Conservation (phyloP, 1,140 invertebrate species). For the Lutraria rhynchaena region DNA sequence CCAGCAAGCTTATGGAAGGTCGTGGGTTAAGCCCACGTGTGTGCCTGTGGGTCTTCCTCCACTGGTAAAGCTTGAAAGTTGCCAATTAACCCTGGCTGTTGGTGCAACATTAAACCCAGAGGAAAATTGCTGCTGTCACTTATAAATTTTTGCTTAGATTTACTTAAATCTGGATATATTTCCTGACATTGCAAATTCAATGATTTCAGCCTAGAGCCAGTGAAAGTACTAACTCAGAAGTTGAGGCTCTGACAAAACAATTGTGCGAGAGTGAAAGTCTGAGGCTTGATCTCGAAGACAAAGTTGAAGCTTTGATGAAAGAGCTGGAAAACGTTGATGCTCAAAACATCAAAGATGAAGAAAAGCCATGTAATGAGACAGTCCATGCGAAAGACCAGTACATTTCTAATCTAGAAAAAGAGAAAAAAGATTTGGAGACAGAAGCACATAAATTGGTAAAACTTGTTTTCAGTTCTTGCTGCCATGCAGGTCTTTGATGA, state of each 20-base stretch:
- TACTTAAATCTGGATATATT: too few relatives aligned
- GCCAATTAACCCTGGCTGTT: too few relatives aligned
- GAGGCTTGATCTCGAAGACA: constrained; percentile 53
- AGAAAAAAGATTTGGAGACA: constrained; percentile 38
- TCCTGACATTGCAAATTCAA: background rate
- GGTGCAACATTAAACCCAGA: too few relatives aligned
- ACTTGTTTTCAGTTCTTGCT: too few relatives aligned
- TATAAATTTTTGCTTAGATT: too few relatives aligned
- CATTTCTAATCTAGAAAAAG: constrained; percentile 52
- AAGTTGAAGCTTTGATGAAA: constrained; percentile 32
- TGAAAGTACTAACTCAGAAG: background rate
- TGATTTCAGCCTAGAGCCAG: background rate
- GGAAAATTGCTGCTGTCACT: too few relatives aligned
- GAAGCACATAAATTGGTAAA: constrained; percentile 51
- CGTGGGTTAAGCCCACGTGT: too few relatives aligned
- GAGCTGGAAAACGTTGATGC: constrained; percentile 4
- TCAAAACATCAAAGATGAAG: constrained; percentile 29
- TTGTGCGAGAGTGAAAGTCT: constrained; percentile 54
- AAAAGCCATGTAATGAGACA: constrained; percentile 49
- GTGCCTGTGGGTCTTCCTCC: too few relatives aligned
- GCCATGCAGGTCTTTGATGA: too few relatives aligned
- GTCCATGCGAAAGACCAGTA: constrained; percentile 56
- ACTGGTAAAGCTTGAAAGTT: too few relatives aligned
- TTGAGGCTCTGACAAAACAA: constrained; percentile 48
- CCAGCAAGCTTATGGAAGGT: too few relatives aligned